Conservation (phyloP, 2,113 vertebrate genomes). For the Ciconia stormi region DNA sequence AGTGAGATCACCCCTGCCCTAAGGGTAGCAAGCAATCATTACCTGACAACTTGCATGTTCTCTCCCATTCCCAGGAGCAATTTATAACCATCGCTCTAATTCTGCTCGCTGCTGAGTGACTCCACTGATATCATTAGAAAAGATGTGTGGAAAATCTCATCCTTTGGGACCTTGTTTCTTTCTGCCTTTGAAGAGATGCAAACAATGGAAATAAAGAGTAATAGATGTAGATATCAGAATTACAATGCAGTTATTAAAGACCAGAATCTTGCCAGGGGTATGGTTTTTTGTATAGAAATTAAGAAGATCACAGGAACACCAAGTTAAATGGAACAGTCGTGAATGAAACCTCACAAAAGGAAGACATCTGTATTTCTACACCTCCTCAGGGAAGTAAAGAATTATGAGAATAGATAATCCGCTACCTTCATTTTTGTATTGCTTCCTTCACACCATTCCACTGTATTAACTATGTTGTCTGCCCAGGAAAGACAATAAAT, state of each 20-base stretch:
- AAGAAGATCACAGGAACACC: not conserved
- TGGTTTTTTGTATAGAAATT: not conserved
- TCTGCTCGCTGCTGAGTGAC: not conserved
- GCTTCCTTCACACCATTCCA: not conserved
- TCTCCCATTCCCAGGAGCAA: not conserved
- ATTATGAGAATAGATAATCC: not conserved
- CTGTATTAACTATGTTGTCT: not conserved
- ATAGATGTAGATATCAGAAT: not conserved
- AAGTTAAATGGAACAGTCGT: not conserved
- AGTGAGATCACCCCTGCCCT: not conserved
- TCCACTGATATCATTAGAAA: not conserved
- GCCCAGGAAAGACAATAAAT: not conserved
- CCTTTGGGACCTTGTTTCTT: not conserved
- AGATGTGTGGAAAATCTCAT: not conserved
- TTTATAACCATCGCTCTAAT: not conserved
- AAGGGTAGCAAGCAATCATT: not conserved
- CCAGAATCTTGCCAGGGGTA: not conserved
- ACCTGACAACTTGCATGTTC: not conserved
- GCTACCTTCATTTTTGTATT: not conserved
- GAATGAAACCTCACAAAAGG: not conserved
- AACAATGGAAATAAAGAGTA: constrained; percentile 3
- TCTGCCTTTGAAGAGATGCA: not conserved
- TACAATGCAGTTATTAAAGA: not conserved
- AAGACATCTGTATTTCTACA: not conserved
- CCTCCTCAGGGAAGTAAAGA: not conserved